Evolutionary conservation across 2,797 vertebrate species (phyloP), one percentile per base, ranked within the genome.

Genomic region (Pterois miles): DNA sequence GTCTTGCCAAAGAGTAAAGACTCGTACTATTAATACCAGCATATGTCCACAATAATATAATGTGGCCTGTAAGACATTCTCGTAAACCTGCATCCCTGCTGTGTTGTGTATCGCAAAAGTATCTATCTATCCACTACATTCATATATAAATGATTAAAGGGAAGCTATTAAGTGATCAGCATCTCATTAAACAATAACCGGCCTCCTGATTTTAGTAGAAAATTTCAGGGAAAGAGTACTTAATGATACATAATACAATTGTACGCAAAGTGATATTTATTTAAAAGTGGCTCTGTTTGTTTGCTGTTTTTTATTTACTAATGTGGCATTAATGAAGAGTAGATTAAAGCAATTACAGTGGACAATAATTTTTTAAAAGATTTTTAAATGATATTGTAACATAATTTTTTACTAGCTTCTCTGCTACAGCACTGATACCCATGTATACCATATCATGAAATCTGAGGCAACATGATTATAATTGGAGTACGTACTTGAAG

Each of bases 1-100:
- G 96, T 96, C 96, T 97, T 96, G 96, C 97, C 97, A 97, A 97
- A 97, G 96, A 97, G 97, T 95, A 94, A 94, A 89, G 90, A 96
- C 96, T 95, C 94, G 89, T 94, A 81, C 50, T 79, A 82, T 78
- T 57, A 95, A 97, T 96, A 94, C 96, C 96, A 97, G 95, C 95
- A 96, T 96, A 95, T 90, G 74, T 88, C 81, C 84, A 88, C 83
- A 59, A 27, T 84, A 78, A 83, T 83, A 85, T 78, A 54, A 78
- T 33, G 87, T 91, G 89, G 85, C 84, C 79, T 84, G 65, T 86
- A 82, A 91, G 46, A 80, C 82, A 76, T 80, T 84, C 82, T 85
- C 79, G 25, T 83, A 71, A 73, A 86, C 43, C 71, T 86, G 71
- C 84, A 80, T 81, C 77, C 77, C 71, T 75, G 82, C 88, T 90